phyloP scores from a whole-genome alignment of 1,140 invertebrate genomes.

The Cardiocondyla obscurior region DNA sequence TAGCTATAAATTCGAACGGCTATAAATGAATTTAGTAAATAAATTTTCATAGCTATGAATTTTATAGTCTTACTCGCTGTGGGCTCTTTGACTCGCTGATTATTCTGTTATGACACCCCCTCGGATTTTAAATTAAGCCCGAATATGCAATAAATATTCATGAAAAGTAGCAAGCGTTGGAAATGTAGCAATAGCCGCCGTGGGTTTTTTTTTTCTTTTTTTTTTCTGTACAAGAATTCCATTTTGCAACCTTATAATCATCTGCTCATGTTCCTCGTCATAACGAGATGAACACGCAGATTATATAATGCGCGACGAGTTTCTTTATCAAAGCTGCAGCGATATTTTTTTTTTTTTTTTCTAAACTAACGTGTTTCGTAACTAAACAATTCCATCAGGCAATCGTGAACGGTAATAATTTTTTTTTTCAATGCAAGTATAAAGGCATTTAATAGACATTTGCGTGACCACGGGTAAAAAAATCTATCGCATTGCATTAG shows the following conservation, averaged over 20 bases:
- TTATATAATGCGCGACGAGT: neutral
- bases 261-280: neutral
- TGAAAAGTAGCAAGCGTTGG: neutral
- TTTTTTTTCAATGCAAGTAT: too few species aligned
- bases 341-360: neutral
- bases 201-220: neutral
- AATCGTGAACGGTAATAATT: too few species aligned
- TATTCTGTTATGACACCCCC: neutral
- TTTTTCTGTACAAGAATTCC: neutral
- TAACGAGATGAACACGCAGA: neutral
- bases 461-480: neutral
- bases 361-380: too few species aligned
- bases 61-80: neutral
- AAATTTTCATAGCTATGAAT: neutral
- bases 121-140: neutral
- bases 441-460: too few species aligned
- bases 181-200: constrained; percentile 3
- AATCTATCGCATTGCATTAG: neutral
- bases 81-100: neutral
- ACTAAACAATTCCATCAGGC: neutral
- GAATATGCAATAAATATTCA: constrained; percentile 28
- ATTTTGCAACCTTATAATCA: neutral
- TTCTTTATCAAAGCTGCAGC: neutral
- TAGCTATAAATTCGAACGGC: neutral
- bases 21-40: too few species aligned